phyloP scores from a whole-genome alignment of 2,888 invertebrate genomes.

The Galerucella nymphaeae region DNA sequence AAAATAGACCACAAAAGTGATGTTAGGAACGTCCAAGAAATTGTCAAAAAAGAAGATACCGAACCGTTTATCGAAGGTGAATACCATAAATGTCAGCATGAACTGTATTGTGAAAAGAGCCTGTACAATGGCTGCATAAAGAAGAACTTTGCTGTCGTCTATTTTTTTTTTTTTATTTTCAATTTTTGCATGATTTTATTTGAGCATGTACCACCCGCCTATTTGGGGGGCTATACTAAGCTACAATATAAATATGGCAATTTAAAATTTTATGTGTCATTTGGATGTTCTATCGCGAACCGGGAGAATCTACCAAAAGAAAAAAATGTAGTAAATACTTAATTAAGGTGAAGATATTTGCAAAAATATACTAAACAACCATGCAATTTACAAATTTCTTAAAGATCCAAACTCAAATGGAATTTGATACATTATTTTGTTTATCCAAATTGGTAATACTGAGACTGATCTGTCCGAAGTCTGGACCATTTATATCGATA shows the following conservation, averaged over 20 bases:
- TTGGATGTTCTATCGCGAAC: no score
- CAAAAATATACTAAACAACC: no score
- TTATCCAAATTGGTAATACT: no score
- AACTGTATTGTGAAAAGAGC: slow-evolving; percentile 38
- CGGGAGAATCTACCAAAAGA: no score
- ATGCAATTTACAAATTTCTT: no score
- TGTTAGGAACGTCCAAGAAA: slow-evolving; percentile 16
- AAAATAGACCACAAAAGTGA: slow-evolving; percentile 38
- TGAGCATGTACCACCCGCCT: slow-evolving; percentile 46
- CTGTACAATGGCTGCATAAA: slow-evolving; percentile 42
- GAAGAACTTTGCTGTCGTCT: slow-evolving; percentile 30
- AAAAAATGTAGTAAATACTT: no score
- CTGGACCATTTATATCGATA: no score
- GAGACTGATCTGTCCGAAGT: no score
- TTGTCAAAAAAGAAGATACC: slow-evolving; percentile 29
- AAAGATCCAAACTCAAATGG: no score
- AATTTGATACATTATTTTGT: no score
- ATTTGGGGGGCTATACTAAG: slow-evolving; percentile 22
- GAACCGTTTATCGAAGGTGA: slow-evolving; percentile 42
- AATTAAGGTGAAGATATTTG: no score
- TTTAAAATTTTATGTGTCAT: neutral
- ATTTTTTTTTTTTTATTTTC: slow-evolving; percentile 31
- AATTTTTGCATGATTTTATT: slow-evolving; percentile 50
- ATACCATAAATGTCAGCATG: slow-evolving; percentile 45
- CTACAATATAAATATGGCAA: slow-evolving; percentile 15